Percentiles rank a stretch among this genome's conserved stretches.
Conservation (phyloP, 2,797 vertebrate genomes). For the Rousettus madagascariensis region DNA sequence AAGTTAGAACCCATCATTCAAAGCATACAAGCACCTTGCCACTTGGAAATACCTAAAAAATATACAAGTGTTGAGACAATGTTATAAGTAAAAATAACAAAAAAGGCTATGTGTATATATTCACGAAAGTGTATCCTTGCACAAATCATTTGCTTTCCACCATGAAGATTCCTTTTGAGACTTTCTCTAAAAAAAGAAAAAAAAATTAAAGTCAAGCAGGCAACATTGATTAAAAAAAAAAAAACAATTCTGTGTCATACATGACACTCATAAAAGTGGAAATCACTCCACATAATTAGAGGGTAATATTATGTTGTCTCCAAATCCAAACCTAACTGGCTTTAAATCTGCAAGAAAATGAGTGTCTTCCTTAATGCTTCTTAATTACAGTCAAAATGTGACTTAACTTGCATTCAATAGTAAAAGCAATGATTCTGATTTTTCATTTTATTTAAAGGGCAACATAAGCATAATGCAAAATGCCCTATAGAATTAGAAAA, state of each 20-base stretch:
- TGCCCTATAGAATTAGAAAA: conserved; percentile 35
- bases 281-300: neutral
- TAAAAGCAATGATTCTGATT: conserved; percentile 31
- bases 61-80: neutral
- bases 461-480: conserved; percentile 1
- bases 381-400: conserved; percentile 49
- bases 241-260: neutral
- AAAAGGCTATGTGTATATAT: neutral
- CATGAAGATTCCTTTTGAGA: conserved; percentile 10
- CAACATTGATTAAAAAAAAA: neutral
- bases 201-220: conserved; percentile 7
- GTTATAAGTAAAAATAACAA: neutral
- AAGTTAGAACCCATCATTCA: neutral
- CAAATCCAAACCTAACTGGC: neutral
- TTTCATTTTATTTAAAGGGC: conserved; percentile 41
- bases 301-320: neutral
- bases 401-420: conserved; percentile 36
- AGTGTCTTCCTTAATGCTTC: neutral
- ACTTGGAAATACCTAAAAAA: neutral
- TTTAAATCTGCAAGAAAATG: neutral
- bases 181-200: neutral
- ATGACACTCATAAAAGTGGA: neutral
- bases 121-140: neutral
- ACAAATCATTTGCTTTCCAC: neutral
- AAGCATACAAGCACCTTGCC: neutral